Evolutionary conservation across 1,140 invertebrate species (phyloP), one percentile per base, ranked within the genome.

Genomic region (Bombus haemorrhoidalis): DNA sequence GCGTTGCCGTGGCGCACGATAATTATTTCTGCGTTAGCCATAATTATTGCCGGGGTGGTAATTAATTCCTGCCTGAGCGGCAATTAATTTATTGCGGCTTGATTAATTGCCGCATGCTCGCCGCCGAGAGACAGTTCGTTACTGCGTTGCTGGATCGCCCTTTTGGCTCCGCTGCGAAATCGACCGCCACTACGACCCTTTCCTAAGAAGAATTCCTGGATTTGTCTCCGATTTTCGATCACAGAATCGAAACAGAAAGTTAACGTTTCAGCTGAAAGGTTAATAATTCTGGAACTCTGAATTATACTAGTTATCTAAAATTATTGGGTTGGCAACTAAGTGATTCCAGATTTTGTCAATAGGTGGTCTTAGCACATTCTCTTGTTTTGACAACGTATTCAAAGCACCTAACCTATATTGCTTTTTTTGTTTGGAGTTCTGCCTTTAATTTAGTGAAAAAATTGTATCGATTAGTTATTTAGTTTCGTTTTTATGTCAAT

Each of bases 1-100:
- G 88, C 75, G 69, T 66, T 80, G 68, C 83, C 86, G 69, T 75
- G 79, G 82, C 73, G 82, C 69, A 88, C 90, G 85, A 83, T 91
- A 90, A 90, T 90, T 91, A 91, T 89, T 90, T 91, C 87, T 89
- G 82, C 89, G 86, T 89, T 91, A 84, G 87, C 89, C 87, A 89
- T 90, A 90, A 90, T 90, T 87, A 90, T 90, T 88, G 85, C 78
- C 79, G 57, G 87, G 78, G 76, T 88, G 89, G 89, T 88, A 89
- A 90, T 90, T 91, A 91, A 91, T 91, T 91, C 72, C 62, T 90
- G 89, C 83, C 86, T 39, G 81, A 64, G 82, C 84, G 75, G 85
- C 89, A 86, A 91, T 90, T 91, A 91, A 90, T 89, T 91, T 89
- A 91, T 90, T 81, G 90, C 78, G 71, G 81, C 76, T 91, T 91